Evolutionary conservation across 2,888 invertebrate genomes (phyloP).

Genomic region (Synanthedon andrenaeformis): DNA sequence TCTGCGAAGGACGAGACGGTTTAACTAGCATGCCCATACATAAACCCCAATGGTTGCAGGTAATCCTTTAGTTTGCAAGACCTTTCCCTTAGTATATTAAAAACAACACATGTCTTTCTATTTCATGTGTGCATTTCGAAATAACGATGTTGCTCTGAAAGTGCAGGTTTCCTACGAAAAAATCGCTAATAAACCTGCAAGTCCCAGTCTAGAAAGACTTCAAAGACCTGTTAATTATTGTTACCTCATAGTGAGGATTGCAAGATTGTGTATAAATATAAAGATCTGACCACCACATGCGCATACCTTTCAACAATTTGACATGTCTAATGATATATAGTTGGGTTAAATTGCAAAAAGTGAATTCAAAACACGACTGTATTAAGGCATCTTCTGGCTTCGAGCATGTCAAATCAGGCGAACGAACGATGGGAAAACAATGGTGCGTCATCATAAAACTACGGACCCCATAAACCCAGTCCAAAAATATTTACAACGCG

Average conservation of each 20-base stretch:
- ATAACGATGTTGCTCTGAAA: too few species aligned
- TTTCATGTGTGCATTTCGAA: too few species aligned
- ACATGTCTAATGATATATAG: slow-evolving; percentile 7
- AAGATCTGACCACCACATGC: too few species aligned
- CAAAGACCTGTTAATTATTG: too few species aligned
- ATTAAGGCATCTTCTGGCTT: slow-evolving; percentile 17
- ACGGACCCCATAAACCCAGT: slow-evolving; percentile 49
- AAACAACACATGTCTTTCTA: too few species aligned
- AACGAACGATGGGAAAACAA: slow-evolving; percentile 42
- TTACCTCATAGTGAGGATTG: too few species aligned
- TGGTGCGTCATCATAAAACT: slow-evolving; percentile 56
- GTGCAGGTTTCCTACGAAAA: too few species aligned
- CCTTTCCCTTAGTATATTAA: too few species aligned
- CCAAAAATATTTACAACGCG: slow-evolving; percentile 69
- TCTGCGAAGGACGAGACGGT: slow-evolving; percentile 2
- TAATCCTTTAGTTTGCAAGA: too few species aligned
- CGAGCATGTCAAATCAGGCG: slow-evolving; percentile 51
- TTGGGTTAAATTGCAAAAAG: slow-evolving; percentile 2
- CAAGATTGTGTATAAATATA: too few species aligned
- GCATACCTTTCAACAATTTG: slow-evolving; percentile 9
- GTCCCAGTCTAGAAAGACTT: too few species aligned
- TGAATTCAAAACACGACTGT: not conserved
- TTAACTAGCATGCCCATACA: slow-evolving; percentile 7
- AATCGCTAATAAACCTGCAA: too few species aligned
- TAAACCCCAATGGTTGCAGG: not conserved